Base-by-base conservation (phyloP, 2,888 invertebrate genomes). In the Calameuta pallipes region DNA sequence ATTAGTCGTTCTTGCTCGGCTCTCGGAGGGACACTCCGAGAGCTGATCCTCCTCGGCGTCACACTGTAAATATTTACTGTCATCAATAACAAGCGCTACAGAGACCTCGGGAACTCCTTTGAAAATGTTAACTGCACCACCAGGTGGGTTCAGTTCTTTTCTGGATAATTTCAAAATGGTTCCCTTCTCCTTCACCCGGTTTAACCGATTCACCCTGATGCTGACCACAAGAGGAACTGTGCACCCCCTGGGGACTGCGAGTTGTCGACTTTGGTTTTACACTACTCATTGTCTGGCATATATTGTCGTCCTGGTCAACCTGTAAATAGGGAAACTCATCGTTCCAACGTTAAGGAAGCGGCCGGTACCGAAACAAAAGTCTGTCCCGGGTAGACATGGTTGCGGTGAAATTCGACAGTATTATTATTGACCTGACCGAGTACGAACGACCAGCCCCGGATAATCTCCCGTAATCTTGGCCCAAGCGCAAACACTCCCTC, bases 401-500 rank as follows among this genome's bases (percentile, higher is more conserved):
- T 35, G 33, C 41, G 79, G 79, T 79, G 41, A 79, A 79, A 69
- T 79, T 79, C 69, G 75, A 79, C 23, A 69, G 56, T 15, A 70
- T 70, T 71, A 37, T 75, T 79, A 71, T 79, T 80, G 79, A 80
- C 56, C 76, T 33, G 75, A 15, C 33, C 79, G 74, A 76, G 79
- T 74, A 76, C 68, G 9, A 23, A 56, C 56, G 6, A 56, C 56
- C 56, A 56, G 56, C 23, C 56, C 23, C 56, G 56, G 79, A 76
- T 79, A 80, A 80, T 80, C 74, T 73, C 31, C 31, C 23, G 68
- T 80, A 80, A 79, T 80, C 74, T 79, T 74, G 68, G 79, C 68
- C 76, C 56, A 56, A 56, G 56, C 56, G 56, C 56, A 79, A 80
- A 80, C 80, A 56, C 23, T 56, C 56, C 56, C 56, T 56, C 9